Evolutionary conservation across 1,140 invertebrate genomes (phyloP).

Genomic region (Chelonus insularis): DNA sequence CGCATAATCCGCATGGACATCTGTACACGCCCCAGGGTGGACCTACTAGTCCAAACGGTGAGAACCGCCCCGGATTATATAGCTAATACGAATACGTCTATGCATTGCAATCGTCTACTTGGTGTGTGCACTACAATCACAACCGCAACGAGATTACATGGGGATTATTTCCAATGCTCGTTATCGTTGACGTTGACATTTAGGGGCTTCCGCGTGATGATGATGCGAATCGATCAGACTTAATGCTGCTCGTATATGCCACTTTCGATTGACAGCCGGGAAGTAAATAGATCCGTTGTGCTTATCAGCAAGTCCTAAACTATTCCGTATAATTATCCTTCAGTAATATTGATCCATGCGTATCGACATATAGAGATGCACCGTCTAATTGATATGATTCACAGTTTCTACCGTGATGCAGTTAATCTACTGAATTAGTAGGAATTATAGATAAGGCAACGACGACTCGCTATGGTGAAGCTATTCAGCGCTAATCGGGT

Average conservation of each 20-base stretch:
- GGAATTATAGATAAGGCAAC: conserved; percentile 14
- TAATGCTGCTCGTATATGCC: background rate
- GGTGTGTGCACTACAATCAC: background rate
- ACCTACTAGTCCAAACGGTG: conserved; percentile 57
- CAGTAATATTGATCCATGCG: background rate
- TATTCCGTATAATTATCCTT: conserved; percentile 11
- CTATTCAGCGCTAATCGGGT: background rate
- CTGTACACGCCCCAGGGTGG: conserved; percentile 55
- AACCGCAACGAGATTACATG: conserved; percentile 14
- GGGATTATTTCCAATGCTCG: conserved; percentile 13
- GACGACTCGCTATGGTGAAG: background rate
- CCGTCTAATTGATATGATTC: conserved; percentile 10
- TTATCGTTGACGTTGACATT: conserved; percentile 21
- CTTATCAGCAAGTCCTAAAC: conserved; percentile 4
- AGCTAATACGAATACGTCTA: background rate
- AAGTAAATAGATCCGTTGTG: conserved; percentile 17
- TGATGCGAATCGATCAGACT: conserved; percentile 15
- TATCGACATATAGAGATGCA: conserved; percentile 8
- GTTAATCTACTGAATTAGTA: background rate
- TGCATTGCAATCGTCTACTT: too few species aligned
- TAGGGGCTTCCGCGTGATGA: conserved; percentile 4
- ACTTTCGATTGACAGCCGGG: conserved; percentile 11
- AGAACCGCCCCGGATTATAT: conserved; percentile 28
- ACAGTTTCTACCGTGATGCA: background rate
- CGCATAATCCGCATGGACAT: conserved; percentile 56